Percentiles rank a stretch among this genome's conserved stretches.
These are phyloP conservation scores for Menidia beryllina DNA, from an alignment of 2,113 vertebrate genomes.

Conservation along the genomic window DNA sequence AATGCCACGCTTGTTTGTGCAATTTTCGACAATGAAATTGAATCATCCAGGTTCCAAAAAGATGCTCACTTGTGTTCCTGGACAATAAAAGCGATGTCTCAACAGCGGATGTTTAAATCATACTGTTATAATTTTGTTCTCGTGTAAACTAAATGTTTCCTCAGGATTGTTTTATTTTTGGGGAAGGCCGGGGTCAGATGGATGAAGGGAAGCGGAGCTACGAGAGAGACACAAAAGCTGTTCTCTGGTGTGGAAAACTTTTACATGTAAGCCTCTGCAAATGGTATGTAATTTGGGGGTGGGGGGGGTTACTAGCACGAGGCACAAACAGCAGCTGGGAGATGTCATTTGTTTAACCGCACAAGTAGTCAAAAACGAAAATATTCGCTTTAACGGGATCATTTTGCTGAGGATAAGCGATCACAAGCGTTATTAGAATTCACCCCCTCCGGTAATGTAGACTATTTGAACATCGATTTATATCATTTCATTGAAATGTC, in stretches of 20 bases:
- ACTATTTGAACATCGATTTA: background rate
- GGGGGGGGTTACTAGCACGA: no score
- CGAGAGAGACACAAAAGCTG: no score
- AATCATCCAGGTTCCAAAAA: background rate
- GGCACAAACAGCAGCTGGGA: no score
- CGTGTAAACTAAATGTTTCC: no score
- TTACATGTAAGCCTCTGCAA: no score
- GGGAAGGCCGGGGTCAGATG: no score
- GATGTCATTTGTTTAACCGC: no score
- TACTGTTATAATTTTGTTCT: background rate
- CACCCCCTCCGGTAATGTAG: background rate
- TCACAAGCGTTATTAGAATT: background rate
- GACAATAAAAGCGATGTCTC: background rate
- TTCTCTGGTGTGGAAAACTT: no score
- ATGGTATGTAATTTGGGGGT: no score
- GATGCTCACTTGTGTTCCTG: slow-evolving; percentile 4
- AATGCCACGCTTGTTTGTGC: background rate
- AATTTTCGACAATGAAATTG: background rate
- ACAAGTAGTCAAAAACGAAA: background rate
- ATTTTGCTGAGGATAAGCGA: background rate
- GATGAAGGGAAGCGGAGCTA: no score
- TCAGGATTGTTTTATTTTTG: no score
- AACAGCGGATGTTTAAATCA: background rate
- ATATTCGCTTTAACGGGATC: background rate
- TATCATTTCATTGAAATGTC: background rate